A percentile compares a stretch with the other conserved stretches of the same genome.
phyloP scores from a whole-genome alignment of 2,113 vertebrate species.

The Pelusios castaneus region DNA sequence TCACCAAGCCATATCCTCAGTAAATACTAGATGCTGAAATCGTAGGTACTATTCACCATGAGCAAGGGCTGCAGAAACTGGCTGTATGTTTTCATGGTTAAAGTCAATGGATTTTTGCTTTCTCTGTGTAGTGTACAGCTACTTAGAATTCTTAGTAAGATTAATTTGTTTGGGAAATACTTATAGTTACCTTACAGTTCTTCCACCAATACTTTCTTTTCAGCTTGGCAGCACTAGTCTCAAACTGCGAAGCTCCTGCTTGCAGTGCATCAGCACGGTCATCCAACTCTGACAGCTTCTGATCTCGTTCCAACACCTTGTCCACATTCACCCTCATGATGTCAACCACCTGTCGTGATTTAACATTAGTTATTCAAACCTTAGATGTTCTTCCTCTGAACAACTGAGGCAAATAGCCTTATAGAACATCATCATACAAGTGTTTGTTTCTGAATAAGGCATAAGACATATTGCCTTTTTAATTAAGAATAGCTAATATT shows the following conservation, averaged over 20 bases:
- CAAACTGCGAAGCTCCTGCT: conserved; percentile 95
- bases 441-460: not conserved
- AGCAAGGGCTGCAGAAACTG: not conserved
- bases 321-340: conserved; percentile 98
- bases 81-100: not conserved
- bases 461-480: not conserved
- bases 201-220: conserved; percentile 89
- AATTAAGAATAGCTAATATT: not conserved
- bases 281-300: conserved; percentile 94
- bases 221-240: conserved; percentile 88
- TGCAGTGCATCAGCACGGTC: conserved; percentile 94
- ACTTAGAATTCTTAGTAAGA: not conserved
- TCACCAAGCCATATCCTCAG: not conserved
- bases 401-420: fast-evolving
- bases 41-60: not conserved
- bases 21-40: not conserved
- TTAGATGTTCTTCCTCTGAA: not conserved
- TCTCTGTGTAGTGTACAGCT: not conserved
- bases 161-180: not conserved
- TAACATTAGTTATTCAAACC: not conserved
- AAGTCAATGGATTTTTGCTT: not conserved
- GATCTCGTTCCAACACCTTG: conserved; percentile 93
- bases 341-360: conserved; percentile 88
- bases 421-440: not conserved
- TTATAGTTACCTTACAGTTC: conserved; percentile 81